Evolutionary conservation across 2,888 invertebrate genomes (phyloP).

Genomic region (Cyrtodaria siliqua): DNA sequence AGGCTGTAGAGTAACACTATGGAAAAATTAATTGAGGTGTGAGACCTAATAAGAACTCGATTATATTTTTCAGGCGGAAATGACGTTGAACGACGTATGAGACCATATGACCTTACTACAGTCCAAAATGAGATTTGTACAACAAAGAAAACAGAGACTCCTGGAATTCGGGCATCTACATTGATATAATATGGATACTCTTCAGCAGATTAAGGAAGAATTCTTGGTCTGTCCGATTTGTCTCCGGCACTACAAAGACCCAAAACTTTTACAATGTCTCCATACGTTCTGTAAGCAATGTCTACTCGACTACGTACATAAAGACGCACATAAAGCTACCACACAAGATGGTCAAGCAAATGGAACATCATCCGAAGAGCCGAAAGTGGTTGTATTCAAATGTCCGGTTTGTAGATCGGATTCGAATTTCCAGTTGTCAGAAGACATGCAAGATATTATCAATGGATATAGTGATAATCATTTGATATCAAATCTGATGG

Average conservation of each 20-base stretch:
- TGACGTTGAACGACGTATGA: no score
- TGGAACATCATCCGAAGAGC: no score
- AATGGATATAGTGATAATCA: conserved; percentile 69
- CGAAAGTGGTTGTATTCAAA: conserved; percentile 42
- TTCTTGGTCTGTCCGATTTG: conserved; percentile 71
- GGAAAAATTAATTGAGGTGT: no score
- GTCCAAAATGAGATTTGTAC: no score
- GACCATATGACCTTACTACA: no score
- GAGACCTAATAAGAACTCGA: no score
- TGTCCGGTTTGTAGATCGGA: conserved; percentile 68
- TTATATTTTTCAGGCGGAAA: no score
- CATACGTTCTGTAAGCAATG: conserved; percentile 68
- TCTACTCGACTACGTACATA: conserved; percentile 52
- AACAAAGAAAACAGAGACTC: no score
- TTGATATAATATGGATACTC: conserved; percentile 64
- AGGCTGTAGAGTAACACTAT: no score
- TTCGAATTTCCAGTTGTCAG: conserved; percentile 59
- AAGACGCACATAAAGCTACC: conserved; percentile 14
- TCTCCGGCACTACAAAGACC: conserved; percentile 57
- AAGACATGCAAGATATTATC: conserved; percentile 52
- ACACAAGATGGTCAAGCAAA: conserved; percentile 17
- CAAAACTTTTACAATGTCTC: conserved; percentile 70
- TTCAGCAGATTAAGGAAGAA: conserved; percentile 69
- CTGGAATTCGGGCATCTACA: no score
- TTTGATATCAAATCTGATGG: conserved; percentile 68